These are phyloP conservation scores for Piaya cayana DNA, from an alignment of 2,113 vertebrate genomes.

Conservation along the genomic window DNA sequence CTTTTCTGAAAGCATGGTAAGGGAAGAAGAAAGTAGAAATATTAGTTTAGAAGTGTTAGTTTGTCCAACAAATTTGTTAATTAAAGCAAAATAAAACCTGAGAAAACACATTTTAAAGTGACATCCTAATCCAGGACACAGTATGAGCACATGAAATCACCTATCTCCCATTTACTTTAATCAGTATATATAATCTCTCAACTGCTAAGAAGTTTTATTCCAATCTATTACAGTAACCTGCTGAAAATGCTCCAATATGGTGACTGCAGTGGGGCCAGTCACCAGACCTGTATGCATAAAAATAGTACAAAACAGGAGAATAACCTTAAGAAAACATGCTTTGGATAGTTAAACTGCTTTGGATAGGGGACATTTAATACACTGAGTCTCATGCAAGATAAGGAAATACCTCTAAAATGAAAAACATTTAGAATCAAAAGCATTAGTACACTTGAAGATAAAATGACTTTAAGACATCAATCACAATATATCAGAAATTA, in stretches of 20 bases:
- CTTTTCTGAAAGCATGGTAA: constrained; percentile 90
- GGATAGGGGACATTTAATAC: not conserved
- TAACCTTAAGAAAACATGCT: not conserved
- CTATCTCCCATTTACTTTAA: not conserved
- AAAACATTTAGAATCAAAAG: not conserved
- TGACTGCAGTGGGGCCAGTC: not conserved
- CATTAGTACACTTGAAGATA: not conserved
- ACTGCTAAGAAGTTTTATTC: not conserved
- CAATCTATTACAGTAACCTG: not conserved
- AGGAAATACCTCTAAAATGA: not conserved
- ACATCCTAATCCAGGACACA: constrained; percentile 4
- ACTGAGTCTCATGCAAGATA: not conserved
- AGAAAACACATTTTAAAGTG: constrained; percentile 31
- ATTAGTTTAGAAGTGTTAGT: constrained; percentile 75
- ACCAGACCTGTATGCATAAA: not conserved
- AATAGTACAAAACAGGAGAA: not conserved
- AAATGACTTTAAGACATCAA: not conserved
- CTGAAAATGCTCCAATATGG: not conserved
- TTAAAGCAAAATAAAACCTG: constrained; percentile 27
- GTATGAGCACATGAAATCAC: not conserved
- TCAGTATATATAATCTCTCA: not conserved
- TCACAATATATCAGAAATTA: not conserved
- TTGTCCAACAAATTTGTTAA: constrained; percentile 31
- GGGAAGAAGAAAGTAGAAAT: constrained; percentile 80
- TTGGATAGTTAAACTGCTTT: not conserved